Base-by-base conservation (phyloP, 2,797 vertebrate genomes). In the Phrynocephalus vlangalii region DNA sequence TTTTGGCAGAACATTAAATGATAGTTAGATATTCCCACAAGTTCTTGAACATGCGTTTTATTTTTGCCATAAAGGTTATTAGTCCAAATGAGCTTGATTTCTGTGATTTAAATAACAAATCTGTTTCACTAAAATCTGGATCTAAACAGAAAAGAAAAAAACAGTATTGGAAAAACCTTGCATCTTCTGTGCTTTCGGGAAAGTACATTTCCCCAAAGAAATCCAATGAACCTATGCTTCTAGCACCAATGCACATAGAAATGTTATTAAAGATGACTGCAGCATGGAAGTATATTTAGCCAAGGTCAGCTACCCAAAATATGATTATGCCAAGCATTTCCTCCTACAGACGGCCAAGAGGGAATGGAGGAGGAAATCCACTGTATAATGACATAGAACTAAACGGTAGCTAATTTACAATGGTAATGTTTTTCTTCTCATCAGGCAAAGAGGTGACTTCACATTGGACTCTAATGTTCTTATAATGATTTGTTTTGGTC, bases 201-300 rank as follows among this genome's bases (percentile, higher is more conserved):
- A 63, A 8, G 63, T 10, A 48, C 15, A 33, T 48, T 18, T n/a
- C 3, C 80, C 60, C 60, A 44, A 11, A 67, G 9, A 81, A 24
- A 20, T 76, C 60, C 48, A 26, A 11, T 10, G 66, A 77, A 66
- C n/a, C 44, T 26, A 67, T 85, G n/a, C 38, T 68, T 85, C 72
- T 84, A 5, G 38, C 6, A 13, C 3, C 24, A 83, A 48, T 33
- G n/a, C n/a, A 26, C 26, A 48, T 3, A 84, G 33, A n/a, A 84
- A 85, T 77, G 38, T 48, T 77, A 48, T 84, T 75, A 11, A 72
- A 75, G 52, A 84, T 56, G 30, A 84, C 33, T 73, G 28, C 33
- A 66, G 66, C 33, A 7, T 77, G 38, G 22, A 75, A 48, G 3
- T n/a, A 44, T 20, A 44, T 76, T 9, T 44, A 5, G 50, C 22